Conservation (phyloP, 2,113 vertebrate species). For the Regulus satrapa region DNA sequence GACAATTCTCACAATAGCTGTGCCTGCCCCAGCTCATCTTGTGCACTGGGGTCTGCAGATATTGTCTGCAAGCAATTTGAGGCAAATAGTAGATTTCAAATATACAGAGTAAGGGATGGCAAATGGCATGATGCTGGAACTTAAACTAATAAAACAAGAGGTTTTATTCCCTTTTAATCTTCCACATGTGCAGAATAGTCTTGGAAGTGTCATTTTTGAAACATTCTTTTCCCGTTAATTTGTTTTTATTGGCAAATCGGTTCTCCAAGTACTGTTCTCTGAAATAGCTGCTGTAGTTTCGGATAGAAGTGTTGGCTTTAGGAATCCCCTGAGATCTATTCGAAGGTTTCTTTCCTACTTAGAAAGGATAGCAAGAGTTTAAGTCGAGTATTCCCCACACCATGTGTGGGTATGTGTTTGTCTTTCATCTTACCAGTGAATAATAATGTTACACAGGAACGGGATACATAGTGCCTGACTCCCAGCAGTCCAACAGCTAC, state of each 20-base stretch:
- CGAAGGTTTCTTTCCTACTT: slow-evolving; percentile 8
- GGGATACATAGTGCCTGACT: background rate
- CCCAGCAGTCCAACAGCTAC: background rate
- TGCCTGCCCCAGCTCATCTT: background rate
- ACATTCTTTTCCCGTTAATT: slow-evolving; percentile 6
- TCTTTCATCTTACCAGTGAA: background rate
- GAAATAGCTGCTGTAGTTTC: background rate
- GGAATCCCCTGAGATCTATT: background rate
- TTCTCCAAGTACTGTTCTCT: background rate
- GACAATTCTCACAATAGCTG: background rate
- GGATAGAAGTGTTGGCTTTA: background rate
- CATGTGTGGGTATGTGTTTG: background rate
- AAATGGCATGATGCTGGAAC: background rate
- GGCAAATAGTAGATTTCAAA: background rate
- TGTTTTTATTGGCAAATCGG: slow-evolving; percentile 32
- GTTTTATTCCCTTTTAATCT: background rate
- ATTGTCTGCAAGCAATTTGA: background rate
- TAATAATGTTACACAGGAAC: background rate
- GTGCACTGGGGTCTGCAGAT: background rate
- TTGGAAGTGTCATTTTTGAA: background rate
- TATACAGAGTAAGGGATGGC: background rate
- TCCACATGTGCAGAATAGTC: background rate
- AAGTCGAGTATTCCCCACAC: background rate
- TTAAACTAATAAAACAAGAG: background rate
- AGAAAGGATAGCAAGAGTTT: background rate